Evolutionary conservation across 1,140 invertebrate genomes (phyloP).

Genomic region (Drosophila melanogaster): Release_6_plus_ISO1_MT NT_033779.5:6074501-6075000

Average conservation of each 20-base stretch:
- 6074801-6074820: too few relatives aligned
- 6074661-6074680: conserved; percentile 51
- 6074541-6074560: conserved; percentile 16
- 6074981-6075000: too few relatives aligned
- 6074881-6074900: too few relatives aligned
- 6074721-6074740: conserved; percentile 45
- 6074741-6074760: conserved; percentile 17
- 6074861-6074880: too few relatives aligned
- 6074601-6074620: conserved; percentile 15
- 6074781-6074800: not conserved
- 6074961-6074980: too few relatives aligned
- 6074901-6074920: too few relatives aligned
- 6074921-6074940: too few relatives aligned
- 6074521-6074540: not conserved
- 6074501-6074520: not conserved
- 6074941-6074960: too few relatives aligned
- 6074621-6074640: conserved; percentile 60
- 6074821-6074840: too few relatives aligned
- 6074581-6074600: conserved; percentile 51
- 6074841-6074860: too few relatives aligned
- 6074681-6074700: conserved; percentile 24
- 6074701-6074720: conserved; percentile 16
- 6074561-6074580: conserved; percentile 57
- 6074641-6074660: conserved; percentile 74
- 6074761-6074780: not conserved